Evolutionary conservation across 2,888 invertebrate genomes (phyloP).

Genomic region (Shargacucullia verbasci): DNA sequence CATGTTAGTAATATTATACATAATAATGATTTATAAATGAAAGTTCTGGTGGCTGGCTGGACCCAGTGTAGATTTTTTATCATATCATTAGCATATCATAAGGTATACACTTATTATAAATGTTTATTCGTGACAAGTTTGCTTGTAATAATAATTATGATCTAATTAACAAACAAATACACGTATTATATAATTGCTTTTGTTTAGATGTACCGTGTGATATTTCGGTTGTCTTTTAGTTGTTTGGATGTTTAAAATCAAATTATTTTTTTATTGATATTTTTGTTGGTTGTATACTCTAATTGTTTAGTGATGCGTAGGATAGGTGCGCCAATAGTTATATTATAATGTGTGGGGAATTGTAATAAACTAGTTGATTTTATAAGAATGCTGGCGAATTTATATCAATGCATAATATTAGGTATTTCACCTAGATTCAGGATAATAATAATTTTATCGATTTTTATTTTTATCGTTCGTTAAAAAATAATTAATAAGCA

Average conservation of each 20-base stretch:
- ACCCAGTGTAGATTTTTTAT: constrained; percentile 86
- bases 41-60: constrained; percentile 77
- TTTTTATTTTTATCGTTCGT: constrained; percentile 46
- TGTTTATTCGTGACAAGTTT: constrained; percentile 65
- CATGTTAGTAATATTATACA: constrained; percentile 77
- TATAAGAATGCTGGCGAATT: constrained; percentile 56
- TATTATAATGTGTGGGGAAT: constrained; percentile 39
- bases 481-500: constrained; percentile 63
- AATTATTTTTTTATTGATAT: constrained; percentile 30
- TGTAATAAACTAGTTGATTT: constrained; percentile 43
- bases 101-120: constrained; percentile 69
- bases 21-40: constrained; percentile 66
- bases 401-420: constrained; percentile 58
- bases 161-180: constrained; percentile 6
- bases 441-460: constrained; percentile 21
- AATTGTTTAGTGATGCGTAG: constrained; percentile 35
- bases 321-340: constrained; percentile 40
- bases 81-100: constrained; percentile 88
- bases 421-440: constrained; percentile 43
- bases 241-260: constrained; percentile 44
- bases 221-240: constrained; percentile 37
- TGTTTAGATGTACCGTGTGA: constrained; percentile 37
- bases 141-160: constrained; percentile 58
- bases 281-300: constrained; percentile 31
- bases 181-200: constrained; percentile 21